Evolutionary conservation across 2,888 invertebrate species (phyloP).

Genomic region (Ophion costatus): DNA sequence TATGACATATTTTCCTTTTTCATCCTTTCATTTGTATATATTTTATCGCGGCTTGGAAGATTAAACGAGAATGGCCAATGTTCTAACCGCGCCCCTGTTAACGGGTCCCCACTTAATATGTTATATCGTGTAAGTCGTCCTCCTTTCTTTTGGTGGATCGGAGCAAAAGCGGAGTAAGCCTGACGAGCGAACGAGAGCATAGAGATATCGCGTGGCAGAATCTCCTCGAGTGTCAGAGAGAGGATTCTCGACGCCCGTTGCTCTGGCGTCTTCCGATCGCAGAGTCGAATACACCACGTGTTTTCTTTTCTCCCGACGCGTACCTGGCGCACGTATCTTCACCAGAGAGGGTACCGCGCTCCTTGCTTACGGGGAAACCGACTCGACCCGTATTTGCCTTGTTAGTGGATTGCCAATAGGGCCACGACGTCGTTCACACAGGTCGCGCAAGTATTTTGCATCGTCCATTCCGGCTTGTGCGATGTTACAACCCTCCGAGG

Average conservation of each 20-base stretch:
- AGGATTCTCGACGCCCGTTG: constrained; percentile 56
- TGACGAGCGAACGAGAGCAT: constrained; percentile 61
- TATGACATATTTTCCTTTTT: not conserved
- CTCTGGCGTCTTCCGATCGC: constrained; percentile 33
- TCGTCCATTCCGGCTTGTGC: constrained; percentile 51
- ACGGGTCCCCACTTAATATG: constrained; percentile 71
- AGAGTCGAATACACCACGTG: constrained; percentile 68
- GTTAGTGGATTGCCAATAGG: constrained; percentile 80
- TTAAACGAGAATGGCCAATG: constrained; percentile 37
- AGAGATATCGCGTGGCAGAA: constrained; percentile 78
- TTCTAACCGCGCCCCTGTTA: constrained; percentile 46
- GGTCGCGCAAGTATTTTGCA: constrained; percentile 76
- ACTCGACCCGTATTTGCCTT: constrained; percentile 71
- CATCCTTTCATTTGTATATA: constrained; percentile 33
- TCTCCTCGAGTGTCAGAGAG: constrained; percentile 79
- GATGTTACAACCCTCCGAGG: constrained; percentile 10
- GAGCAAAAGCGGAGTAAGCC: constrained; percentile 59
- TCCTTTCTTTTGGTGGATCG: constrained; percentile 35
- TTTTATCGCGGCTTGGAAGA: constrained; percentile 26
- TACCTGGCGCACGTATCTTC: constrained; percentile 70
- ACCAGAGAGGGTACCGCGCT: constrained; percentile 43
- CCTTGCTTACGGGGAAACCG: constrained; percentile 31
- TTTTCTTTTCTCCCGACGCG: constrained; percentile 68
- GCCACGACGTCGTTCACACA: constrained; percentile 66
- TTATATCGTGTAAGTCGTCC: constrained; percentile 64